Evolutionary conservation across 2,113 vertebrate genomes (phyloP).

Genomic region (Hydrochoerus hydrochaeris): DNA sequence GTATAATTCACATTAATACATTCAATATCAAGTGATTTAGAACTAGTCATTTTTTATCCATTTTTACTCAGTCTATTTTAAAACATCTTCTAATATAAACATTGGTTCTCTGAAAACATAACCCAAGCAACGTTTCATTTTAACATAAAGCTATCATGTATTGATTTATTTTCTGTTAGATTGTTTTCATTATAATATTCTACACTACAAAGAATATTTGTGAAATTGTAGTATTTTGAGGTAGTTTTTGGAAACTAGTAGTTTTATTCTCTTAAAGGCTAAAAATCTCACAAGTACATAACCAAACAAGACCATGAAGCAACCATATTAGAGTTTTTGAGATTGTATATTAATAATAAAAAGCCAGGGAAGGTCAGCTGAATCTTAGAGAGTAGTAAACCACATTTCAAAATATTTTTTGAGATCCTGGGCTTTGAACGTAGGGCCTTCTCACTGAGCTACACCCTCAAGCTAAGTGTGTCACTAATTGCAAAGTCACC

Average conservation of each 20-base stretch:
- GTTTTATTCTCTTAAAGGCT: background rate
- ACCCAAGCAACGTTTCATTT: background rate
- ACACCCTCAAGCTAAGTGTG: background rate
- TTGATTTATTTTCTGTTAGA: background rate
- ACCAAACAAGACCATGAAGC: background rate
- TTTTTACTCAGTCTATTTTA: background rate
- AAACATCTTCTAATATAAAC: background rate
- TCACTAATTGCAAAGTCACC: background rate
- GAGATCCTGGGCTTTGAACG: background rate
- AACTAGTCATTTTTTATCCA: background rate
- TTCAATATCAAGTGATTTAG: background rate
- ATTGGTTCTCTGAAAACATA: background rate
- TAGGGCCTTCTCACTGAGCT: background rate
- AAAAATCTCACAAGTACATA: background rate
- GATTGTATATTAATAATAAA: background rate
- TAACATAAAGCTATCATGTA: background rate
- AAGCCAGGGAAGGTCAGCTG: background rate
- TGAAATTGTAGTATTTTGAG: background rate
- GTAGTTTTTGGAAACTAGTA: background rate
- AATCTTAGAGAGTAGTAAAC: slow-evolving; percentile 3
- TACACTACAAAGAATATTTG: background rate
- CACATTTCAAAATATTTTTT: background rate
- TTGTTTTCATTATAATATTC: background rate
- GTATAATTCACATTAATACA: background rate
- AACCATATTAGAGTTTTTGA: background rate